phyloP scores from a whole-genome alignment of 2,797 vertebrate genomes.

The Carcharodon carcharias region DNA sequence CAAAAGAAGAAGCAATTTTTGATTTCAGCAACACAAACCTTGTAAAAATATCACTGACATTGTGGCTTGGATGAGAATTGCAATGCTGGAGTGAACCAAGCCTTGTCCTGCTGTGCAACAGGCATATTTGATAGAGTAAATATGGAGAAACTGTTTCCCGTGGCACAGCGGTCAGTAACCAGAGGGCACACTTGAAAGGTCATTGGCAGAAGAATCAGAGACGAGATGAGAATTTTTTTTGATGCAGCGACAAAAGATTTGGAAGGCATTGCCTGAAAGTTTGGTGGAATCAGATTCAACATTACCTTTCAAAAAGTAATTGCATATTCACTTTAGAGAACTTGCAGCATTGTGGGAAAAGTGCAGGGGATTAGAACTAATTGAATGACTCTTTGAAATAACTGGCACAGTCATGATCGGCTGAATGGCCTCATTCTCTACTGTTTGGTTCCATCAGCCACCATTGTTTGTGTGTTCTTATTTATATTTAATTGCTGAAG shows the following conservation, averaged over 20 bases:
- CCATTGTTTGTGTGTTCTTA: neutral
- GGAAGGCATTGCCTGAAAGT: neutral
- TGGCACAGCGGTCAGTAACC: neutral
- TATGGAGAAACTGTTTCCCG: neutral
- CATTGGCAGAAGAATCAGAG: neutral
- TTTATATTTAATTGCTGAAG: neutral
- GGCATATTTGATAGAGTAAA: neutral
- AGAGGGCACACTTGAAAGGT: neutral
- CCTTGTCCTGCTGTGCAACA: neutral
- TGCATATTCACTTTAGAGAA: neutral
- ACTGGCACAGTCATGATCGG: neutral
- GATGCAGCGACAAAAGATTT: neutral
- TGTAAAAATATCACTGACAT: neutral
- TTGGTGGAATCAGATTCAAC: neutral
- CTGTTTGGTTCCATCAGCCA: neutral
- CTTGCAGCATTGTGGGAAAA: neutral
- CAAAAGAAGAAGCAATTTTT: neutral
- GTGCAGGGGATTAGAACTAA: neutral
- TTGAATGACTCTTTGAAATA: neutral
- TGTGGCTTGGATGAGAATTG: neutral
- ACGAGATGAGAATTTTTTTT: neutral
- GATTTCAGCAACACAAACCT: slow-evolving; percentile 6
- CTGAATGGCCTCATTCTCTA: neutral
- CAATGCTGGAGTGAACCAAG: neutral
- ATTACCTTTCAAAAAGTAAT: neutral